Evolutionary conservation across 30 jellyfish, hydroid and myxozoan genomes (phyloP).

Genomic region (Catostylus mosaicus): DNA sequence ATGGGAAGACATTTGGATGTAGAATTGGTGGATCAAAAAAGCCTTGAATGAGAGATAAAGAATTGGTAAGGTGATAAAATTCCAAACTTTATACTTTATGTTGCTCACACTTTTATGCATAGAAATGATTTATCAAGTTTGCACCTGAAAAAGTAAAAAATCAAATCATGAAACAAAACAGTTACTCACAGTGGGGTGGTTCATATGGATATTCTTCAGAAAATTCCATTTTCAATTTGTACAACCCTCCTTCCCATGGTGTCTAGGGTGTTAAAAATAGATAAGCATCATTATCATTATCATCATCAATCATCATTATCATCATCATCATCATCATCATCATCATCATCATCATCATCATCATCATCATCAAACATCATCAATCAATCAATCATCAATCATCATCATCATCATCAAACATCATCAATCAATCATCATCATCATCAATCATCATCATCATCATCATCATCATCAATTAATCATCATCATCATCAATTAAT

Average conservation of each 20-base stretch:
- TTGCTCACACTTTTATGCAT: too few relatives aligned
- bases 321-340: too few relatives aligned
- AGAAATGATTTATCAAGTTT: neutral
- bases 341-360: too few relatives aligned
- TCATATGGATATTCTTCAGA: constrained; percentile 77
- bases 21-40: constrained; percentile 81
- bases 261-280: constrained; percentile 43
- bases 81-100: too few relatives aligned
- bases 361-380: too few relatives aligned
- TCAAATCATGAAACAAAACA: too few relatives aligned
- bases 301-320: neutral
- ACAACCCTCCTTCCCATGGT: constrained; percentile 88
- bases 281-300: neutral
- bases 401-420: too few relatives aligned
- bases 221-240: constrained; percentile 66
- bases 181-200: constrained; percentile 89
- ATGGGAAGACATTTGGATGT: constrained; percentile 91
- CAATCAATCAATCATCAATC: too few relatives aligned
- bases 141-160: neutral
- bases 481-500: too few relatives aligned
- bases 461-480: too few relatives aligned
- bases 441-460: too few relatives aligned
- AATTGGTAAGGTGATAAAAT: neutral
- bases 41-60: constrained; percentile 36
- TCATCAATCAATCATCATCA: too few relatives aligned